Base-by-base conservation (phyloP, 2,888 invertebrate species). In the Mesorhabditis sp. region DNA sequence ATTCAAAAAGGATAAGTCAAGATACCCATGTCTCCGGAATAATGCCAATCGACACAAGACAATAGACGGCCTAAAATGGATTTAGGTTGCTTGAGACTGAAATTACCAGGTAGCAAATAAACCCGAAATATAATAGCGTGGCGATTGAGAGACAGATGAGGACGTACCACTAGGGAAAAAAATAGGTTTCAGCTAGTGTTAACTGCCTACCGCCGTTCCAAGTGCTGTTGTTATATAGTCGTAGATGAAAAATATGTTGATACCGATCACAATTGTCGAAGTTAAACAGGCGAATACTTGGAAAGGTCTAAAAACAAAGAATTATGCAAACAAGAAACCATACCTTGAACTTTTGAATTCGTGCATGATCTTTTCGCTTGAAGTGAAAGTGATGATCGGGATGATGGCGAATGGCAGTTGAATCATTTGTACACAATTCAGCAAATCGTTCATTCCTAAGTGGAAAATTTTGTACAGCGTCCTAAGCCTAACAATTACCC, bases 351-450 rank as follows among this genome's bases (percentile, higher is more conserved):
- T 93, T 45, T 89, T 90, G 86, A 93, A 94, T 80, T 92, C 91
- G 50, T 92, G 92, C 93, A 94, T 94, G 65, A 94, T 91, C 65
- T 90, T 88, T 4, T 87, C 86, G 78, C 91, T 91, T 70, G 92
- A 92, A 0, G 93, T 93, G 84, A 94, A 93, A 0, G 93, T 92
- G 70, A 94, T 90, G 1, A 92, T 91, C 5, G 94, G 93, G 72
- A 94, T 89, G 4, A 92, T 90, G 1, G 94, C 94, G 86, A 94
- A 94, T 0, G 94, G 94, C 75, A 94, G 87, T 86, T 93, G 93
- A n/a, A 80, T 68, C 84, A 84, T 84, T 70, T 84, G 84, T 3
- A 84, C 78, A 62, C 83, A 82, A 87, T 94, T 94, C 61, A 94
- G 87, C 50, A 91, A 87, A 85, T 93, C 93, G 86, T 94, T 94